phyloP scores from a whole-genome alignment of 2,113 vertebrate species.

The Dendrocopos noguchii region DNA sequence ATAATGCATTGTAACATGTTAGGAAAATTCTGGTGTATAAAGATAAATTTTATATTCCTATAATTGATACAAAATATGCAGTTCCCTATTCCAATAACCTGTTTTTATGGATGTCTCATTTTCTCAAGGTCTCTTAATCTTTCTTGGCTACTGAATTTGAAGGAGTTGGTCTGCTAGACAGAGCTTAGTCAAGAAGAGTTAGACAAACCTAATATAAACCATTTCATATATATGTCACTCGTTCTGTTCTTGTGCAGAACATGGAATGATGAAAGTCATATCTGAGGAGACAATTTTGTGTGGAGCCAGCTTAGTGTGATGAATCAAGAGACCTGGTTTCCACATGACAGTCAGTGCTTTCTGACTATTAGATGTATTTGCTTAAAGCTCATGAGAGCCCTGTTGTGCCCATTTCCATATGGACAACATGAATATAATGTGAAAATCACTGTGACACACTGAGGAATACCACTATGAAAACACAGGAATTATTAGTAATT shows the following conservation, averaged over 20 bases:
- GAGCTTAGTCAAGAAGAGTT: neutral
- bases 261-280: neutral
- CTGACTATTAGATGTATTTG: neutral
- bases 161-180: slow-evolving; percentile 6
- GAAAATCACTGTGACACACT: neutral
- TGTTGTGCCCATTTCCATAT: neutral
- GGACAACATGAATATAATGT: neutral
- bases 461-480: neutral
- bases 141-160: neutral
- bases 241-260: neutral
- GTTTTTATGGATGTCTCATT: slow-evolving; percentile 3
- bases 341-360: neutral
- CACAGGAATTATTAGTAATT: neutral
- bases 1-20: neutral
- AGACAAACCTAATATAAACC: neutral
- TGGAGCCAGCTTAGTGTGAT: neutral
- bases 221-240: neutral
- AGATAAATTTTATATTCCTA: neutral
- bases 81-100: neutral
- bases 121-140: slow-evolving; percentile 9
- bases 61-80: neutral
- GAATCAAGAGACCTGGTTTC: neutral
- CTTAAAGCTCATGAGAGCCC: neutral
- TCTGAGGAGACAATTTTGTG: neutral
- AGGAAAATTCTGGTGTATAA: neutral